Base-by-base conservation (phyloP, 2,797 vertebrate species). In the Acanthurus leucopareius region DNA sequence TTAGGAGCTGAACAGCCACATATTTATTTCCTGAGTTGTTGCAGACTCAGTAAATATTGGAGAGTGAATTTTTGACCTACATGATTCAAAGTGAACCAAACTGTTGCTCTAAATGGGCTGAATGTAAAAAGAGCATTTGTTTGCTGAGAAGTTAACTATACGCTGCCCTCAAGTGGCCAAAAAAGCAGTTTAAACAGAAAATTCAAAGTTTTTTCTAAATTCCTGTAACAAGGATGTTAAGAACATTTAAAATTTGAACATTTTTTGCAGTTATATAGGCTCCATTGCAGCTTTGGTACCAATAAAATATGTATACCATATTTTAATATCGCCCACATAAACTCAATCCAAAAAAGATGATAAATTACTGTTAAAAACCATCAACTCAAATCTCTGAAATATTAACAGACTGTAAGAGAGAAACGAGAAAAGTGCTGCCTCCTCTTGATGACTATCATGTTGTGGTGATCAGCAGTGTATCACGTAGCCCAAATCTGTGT, bases 381-480 rank as follows among this genome's bases (percentile, higher is more conserved):
- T n/a, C 7, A 7, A 3, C 17, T 42, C 10, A 16, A 3, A n/a
- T 63, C 45, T 66, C 13, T 17, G 48, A 11, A 54, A 49, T 20
- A 68, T 42, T 38, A 28, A 14, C 52, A 61, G 70, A 40, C 63
- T 62, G 22, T 61, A 40, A 63, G 38, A 60, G 25, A 57, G 28
- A 54, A 54, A 0, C 45, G 25, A 38, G 35, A 25, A 82, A 75
- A 70, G 53, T 38, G 63, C 69, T 47, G 77, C 42, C 35, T 81
- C 72, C 53, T 10, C 40, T 54, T 16, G 79, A 87, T 58, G 47
- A 9, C 61, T 56, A 70, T 86, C 59, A 14, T 15, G 57, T 20
- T 69, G 67, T 66, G 66, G 77, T 68, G 74, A 83, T 77, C 73
- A 78, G 77, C 38, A 38, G 58, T 35, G 60, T 60, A 57, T 83